Evolutionary conservation across 2,797 vertebrate species (phyloP), one percentile per base, ranked within the genome.

Genomic region (Salmo trutta): DNA sequence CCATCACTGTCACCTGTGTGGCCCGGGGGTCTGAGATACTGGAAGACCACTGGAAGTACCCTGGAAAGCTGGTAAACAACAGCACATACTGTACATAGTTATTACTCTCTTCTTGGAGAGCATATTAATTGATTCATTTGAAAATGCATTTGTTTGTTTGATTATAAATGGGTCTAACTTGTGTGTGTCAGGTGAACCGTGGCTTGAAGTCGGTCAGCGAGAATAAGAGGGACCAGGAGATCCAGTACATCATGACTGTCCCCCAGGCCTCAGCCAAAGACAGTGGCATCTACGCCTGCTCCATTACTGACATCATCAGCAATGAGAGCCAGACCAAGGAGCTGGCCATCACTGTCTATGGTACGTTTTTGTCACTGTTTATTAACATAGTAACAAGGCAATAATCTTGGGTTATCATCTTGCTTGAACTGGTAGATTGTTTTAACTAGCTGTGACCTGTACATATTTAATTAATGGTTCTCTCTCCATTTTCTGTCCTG

Each of bases 31-130:
- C 96, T 0, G 96, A 98, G 81, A 95, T 99, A 77, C 95, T 99
- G 78, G 95, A 99, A 72, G 95, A 99, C 77, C 92, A 96, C 78
- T 99, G 98, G 98, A 97, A 95, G 81, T 99, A 99, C 80, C 98
- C 98, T 0, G 96, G 97, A 51, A 95, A 96, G 93, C 79, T 93
- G 95, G 98, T 99, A 91, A 95, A 94, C 16, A 19, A 36, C 31
- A 16, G 10, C 59, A 12, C 10, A 64, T 3, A 64, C 8, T 24
- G 8, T 47, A 47, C 10, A 47, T 47, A 47, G 10, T 47, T 47
- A 47, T 47, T 47, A 3, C 10, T 8, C 31, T 5, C 66, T 36
- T 36, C 1, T 12, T 2, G 31, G 66, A 68, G 66, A 19, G 66
- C 31, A 15, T 5, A 67, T 27, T 1, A 0, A 21, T 12, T 33